Percentiles rank a stretch among this genome's conserved stretches.
These are phyloP conservation scores for Macrosteles quadrilineatus DNA, from an alignment of 1,140 invertebrate species.

Conservation along the genomic window DNA sequence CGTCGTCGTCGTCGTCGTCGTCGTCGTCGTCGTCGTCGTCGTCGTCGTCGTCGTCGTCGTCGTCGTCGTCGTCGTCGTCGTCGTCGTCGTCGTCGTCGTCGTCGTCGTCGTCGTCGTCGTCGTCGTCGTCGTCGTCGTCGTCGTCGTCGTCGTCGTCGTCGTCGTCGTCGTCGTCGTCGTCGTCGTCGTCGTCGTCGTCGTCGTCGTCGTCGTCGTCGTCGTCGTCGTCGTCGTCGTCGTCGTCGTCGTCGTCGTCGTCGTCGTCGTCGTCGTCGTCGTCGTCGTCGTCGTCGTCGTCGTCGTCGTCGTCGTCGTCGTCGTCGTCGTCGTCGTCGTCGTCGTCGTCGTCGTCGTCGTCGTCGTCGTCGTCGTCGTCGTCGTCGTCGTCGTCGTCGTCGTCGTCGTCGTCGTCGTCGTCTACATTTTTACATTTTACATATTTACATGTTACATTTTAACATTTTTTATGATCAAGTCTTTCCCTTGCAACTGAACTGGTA, in stretches of 20 bases:
- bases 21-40: too few relatives aligned
- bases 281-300: too few relatives aligned
- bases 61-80: not conserved
- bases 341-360: not conserved
- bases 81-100: slow-evolving; percentile 17
- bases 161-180: not conserved
- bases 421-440: too few relatives aligned
- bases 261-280: slow-evolving; percentile 4
- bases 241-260: slow-evolving; percentile 12
- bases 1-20: too few relatives aligned
- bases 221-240: slow-evolving; percentile 1
- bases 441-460: too few relatives aligned
- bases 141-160: slow-evolving; percentile 15
- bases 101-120: slow-evolving; percentile 11
- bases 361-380: not conserved
- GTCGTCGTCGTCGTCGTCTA: too few relatives aligned
- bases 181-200: slow-evolving; percentile 3
- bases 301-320: not conserved
- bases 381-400: not conserved
- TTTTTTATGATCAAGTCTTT: too few relatives aligned
- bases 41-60: too few relatives aligned
- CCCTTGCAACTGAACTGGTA: too few relatives aligned
- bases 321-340: not conserved
- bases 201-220: slow-evolving; percentile 2
- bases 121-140: not conserved